Evolutionary conservation across 2,113 vertebrate species (phyloP).

Genomic region (Prunella fulvescens): DNA sequence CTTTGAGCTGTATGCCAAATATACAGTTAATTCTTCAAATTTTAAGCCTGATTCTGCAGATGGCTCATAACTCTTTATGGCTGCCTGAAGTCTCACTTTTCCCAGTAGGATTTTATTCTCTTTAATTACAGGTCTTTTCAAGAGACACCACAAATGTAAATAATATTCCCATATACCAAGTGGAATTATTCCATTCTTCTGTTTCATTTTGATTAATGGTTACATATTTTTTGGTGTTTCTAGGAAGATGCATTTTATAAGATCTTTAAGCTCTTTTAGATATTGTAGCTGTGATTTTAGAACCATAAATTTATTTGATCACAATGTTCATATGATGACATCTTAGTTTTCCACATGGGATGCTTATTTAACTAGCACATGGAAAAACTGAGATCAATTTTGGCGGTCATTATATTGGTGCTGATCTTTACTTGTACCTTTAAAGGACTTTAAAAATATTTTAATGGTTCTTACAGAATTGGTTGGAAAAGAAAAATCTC

Average conservation of each 20-base stretch:
- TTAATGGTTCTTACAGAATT: slow-evolving; percentile 76
- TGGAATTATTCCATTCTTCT: background rate
- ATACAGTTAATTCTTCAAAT: background rate
- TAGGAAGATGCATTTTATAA: background rate
- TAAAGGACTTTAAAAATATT: background rate
- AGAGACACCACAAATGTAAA: background rate
- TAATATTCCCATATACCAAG: background rate
- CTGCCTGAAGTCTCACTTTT: background rate
- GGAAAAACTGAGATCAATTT: background rate
- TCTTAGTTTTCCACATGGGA: background rate
- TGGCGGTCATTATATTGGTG: background rate
- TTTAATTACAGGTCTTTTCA: background rate
- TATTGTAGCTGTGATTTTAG: background rate
- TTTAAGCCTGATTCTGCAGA: background rate
- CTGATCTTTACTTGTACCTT: background rate
- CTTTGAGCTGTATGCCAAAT: background rate
- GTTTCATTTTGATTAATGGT: background rate
- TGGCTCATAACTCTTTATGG: background rate
- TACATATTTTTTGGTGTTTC: background rate
- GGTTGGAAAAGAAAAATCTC: slow-evolving; percentile 88
- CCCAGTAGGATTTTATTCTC: background rate
- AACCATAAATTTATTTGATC: background rate
- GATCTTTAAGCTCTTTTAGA: background rate
- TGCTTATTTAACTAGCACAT: background rate
- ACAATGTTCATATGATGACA: background rate